A percentile compares a stretch with the other conserved stretches of the same genome.
phyloP scores from a whole-genome alignment of 2,888 invertebrate genomes.

The Leucophora obtusa region DNA sequence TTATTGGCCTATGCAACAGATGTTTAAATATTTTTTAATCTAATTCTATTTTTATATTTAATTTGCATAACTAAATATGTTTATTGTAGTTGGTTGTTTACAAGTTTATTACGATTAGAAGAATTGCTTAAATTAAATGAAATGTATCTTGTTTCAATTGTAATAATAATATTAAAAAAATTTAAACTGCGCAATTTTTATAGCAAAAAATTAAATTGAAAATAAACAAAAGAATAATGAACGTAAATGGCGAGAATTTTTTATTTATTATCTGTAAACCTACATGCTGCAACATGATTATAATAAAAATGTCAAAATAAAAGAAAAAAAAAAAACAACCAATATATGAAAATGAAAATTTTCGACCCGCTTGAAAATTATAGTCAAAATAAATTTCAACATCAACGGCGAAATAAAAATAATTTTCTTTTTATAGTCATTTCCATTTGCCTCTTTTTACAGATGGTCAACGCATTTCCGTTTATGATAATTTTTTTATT shows the following conservation, averaged over 20 bases:
- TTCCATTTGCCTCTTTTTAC: neutral
- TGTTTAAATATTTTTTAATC: neutral
- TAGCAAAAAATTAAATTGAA: constrained; percentile 36
- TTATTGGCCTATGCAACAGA: neutral
- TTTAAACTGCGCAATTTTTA: constrained; percentile 51
- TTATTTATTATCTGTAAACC: constrained; percentile 5
- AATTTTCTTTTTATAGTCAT: neutral
- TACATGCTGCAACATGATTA: neutral
- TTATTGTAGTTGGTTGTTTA: neutral
- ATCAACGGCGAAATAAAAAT: neutral
- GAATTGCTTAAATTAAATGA: constrained; percentile 25
- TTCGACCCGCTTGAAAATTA: neutral
- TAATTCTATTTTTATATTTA: neutral
- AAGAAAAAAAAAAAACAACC: neutral
- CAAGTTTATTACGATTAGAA: neutral
- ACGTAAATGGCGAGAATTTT: neutral
- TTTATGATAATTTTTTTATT: neutral
- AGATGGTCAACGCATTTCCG: neutral
- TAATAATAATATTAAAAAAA: constrained; percentile 36
- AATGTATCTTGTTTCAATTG: constrained; percentile 50
- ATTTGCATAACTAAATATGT: neutral
- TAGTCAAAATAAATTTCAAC: neutral
- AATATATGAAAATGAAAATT: neutral
- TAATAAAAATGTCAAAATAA: neutral
- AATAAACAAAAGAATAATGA: constrained; percentile 13